These are phyloP conservation scores for Turnix velox DNA, from an alignment of 2,113 vertebrate species.

Conservation along the genomic window DNA sequence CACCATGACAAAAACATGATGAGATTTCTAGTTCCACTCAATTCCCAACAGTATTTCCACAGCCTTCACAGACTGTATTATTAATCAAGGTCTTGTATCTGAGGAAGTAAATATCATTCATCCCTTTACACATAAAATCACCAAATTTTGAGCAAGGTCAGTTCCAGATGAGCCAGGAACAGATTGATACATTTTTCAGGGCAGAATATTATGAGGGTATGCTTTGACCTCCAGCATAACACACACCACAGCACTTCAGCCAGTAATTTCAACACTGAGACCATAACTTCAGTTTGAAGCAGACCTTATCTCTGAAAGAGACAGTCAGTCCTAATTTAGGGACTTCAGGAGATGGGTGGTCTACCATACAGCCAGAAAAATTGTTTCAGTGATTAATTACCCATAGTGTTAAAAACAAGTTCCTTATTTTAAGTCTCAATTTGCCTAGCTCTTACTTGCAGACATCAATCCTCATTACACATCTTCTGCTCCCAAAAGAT, in stretches of 20 bases:
- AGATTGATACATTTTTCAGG: not conserved
- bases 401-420: not conserved
- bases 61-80: not conserved
- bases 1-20: no score
- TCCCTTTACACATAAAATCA: not conserved
- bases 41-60: not conserved
- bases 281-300: not conserved
- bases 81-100: not conserved
- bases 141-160: not conserved
- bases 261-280: not conserved
- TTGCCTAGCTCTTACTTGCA: not conserved
- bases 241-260: not conserved
- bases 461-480: not conserved
- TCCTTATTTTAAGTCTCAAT: constrained; percentile 29
- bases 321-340: constrained; percentile 18
- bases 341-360: not conserved
- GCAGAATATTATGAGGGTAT: not conserved
- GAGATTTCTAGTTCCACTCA: not conserved
- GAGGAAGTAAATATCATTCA: not conserved
- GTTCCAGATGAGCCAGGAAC: not conserved
- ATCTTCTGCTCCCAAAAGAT: not conserved
- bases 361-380: not conserved
- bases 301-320: not conserved
- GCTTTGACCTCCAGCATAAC: not conserved
- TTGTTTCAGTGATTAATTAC: constrained; percentile 18